phyloP scores from a whole-genome alignment of 1,140 invertebrate species.

The Penaeus japonicus region DNA sequence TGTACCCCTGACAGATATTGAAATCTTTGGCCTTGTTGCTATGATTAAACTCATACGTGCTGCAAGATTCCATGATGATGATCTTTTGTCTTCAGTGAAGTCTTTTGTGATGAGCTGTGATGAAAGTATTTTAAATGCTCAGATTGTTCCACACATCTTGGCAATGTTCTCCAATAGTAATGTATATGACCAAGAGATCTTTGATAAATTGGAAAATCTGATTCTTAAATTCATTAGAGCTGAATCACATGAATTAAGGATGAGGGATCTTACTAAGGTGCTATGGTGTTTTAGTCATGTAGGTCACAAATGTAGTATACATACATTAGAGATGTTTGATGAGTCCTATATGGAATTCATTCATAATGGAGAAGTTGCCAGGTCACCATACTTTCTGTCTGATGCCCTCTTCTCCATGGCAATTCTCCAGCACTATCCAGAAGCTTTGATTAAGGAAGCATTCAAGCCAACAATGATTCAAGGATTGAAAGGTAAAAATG shows the following conservation, averaged over 20 bases:
- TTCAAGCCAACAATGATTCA: conserved; percentile 13
- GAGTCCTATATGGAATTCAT: conserved; percentile 1
- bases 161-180: conserved; percentile 28
- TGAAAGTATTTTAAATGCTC: background rate
- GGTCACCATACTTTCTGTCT: conserved; percentile 26
- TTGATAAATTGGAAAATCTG: background rate
- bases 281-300: conserved; percentile 43
- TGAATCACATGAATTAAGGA: background rate
- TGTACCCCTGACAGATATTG: background rate
- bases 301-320: background rate
- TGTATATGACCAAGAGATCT: conserved; percentile 21
- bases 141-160: conserved; percentile 27
- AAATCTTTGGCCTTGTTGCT: conserved; percentile 17
- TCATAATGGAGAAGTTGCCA: background rate
- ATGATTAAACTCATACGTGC: conserved; percentile 34
- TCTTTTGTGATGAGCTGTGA: conserved; percentile 22
- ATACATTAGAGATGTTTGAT: background rate
- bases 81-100: conserved; percentile 1
- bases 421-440: conserved; percentile 19
- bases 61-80: background rate
- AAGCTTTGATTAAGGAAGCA: conserved; percentile 28
- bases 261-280: conserved; percentile 23
- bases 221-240: background rate
- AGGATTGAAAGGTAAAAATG: background rate
- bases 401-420: conserved; percentile 26